A percentile compares a stretch with the other conserved stretches of the same genome.
These are phyloP conservation scores for Lacerta viridis DNA, from an alignment of 2,797 vertebrate genomes.

Conservation along the genomic window DNA sequence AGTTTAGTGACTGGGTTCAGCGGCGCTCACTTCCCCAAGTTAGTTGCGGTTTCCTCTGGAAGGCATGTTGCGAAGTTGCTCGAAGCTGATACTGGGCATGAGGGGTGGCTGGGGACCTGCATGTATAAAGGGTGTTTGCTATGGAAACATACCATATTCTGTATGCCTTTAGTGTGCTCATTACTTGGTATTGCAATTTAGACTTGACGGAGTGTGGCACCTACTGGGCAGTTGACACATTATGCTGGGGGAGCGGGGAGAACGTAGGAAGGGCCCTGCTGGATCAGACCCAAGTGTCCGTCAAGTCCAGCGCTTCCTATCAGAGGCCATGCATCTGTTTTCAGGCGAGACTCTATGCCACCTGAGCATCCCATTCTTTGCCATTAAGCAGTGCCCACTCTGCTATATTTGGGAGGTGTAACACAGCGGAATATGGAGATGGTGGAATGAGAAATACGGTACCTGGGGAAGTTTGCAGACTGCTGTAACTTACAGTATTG, in stretches of 20 bases:
- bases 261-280: neutral
- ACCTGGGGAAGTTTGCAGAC: neutral
- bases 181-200: neutral
- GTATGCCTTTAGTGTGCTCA: too few species aligned
- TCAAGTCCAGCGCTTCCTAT: neutral
- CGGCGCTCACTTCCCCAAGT: neutral
- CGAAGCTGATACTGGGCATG: neutral
- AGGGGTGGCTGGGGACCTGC: neutral
- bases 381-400: neutral
- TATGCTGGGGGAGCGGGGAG: neutral
- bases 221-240: neutral
- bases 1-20: neutral
- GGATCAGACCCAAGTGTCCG: neutral
- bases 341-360: neutral
- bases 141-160: too few species aligned
- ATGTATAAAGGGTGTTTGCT: neutral
- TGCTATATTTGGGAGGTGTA: neutral
- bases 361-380: too few species aligned
- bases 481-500: neutral
- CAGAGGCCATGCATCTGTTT: too few species aligned
- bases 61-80: neutral
- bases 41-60: neutral
- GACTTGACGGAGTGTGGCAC: neutral
- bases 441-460: neutral
- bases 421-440: neutral